Conservation (phyloP, 2,888 invertebrate species). For the Epinotia ramella region DNA sequence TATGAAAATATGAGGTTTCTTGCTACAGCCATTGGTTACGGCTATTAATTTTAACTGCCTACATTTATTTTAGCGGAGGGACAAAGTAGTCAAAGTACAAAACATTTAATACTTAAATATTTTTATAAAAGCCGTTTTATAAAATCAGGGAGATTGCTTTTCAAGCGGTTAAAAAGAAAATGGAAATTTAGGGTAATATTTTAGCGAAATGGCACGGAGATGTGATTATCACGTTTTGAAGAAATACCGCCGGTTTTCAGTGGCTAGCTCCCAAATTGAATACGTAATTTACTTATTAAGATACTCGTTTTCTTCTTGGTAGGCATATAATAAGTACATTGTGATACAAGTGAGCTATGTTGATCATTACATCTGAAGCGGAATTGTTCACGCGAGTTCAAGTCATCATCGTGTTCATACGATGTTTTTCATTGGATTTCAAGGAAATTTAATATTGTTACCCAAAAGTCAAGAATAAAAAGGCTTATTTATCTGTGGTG, state of each 20-base stretch:
- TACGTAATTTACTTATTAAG: slow-evolving; percentile 11
- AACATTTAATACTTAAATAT: neutral
- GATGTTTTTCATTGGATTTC: too few relatives aligned
- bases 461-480: too few relatives aligned
- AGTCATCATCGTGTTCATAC: too few relatives aligned
- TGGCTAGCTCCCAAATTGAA: slow-evolving; percentile 6
- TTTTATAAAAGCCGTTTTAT: neutral
- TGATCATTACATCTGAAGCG: neutral
- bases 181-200: slow-evolving; percentile 5
- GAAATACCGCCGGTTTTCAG: slow-evolving; percentile 16
- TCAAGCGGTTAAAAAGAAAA: slow-evolving; percentile 12
- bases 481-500: too few relatives aligned
- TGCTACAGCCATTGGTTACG: too few relatives aligned
- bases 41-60: too few relatives aligned
- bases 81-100: too few relatives aligned
- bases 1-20: too few relatives aligned
- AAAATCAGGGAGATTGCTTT: neutral
- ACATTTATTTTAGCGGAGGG: neutral
- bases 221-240: slow-evolving; percentile 18
- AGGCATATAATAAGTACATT: neutral
- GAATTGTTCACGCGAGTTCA: too few relatives aligned
- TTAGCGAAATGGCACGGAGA: neutral
- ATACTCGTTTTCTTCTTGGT: neutral
- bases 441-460: too few relatives aligned
- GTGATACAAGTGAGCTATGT: neutral